phyloP scores from a whole-genome alignment of 2,797 vertebrate species.

The Furcifer pardalis region DNA sequence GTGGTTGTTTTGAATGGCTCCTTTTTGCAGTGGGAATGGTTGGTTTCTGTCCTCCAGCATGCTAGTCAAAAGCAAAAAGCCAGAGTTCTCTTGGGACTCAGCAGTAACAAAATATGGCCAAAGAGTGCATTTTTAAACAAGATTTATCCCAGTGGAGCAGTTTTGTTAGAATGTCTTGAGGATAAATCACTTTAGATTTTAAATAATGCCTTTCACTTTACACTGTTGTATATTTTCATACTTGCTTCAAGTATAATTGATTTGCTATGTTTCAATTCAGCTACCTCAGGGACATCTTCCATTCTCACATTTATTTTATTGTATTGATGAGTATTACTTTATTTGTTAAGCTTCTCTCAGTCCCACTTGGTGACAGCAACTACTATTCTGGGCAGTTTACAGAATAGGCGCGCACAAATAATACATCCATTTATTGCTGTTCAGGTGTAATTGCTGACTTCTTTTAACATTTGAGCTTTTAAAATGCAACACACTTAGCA shows the following conservation, averaged over 20 bases:
- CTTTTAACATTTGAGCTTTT: background rate
- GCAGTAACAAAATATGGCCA: background rate
- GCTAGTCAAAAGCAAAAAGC: background rate
- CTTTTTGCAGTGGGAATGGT: background rate
- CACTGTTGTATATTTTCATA: background rate
- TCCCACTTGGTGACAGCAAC: no score
- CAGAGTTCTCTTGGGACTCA: background rate
- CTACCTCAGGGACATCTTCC: conserved; percentile 34
- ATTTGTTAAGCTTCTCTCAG: no score
- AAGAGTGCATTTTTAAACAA: conserved; percentile 21
- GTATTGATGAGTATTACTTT: no score
- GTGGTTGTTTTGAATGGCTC: background rate
- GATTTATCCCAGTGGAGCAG: rapidly evolving
- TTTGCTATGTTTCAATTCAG: conserved; percentile 15
- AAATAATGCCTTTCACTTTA: background rate
- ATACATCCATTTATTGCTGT: no score
- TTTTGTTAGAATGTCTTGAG: background rate
- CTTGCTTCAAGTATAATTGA: background rate
- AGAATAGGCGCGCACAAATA: no score
- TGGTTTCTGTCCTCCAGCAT: background rate
- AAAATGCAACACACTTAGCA: background rate
- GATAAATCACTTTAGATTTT: background rate
- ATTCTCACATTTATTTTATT: background rate
- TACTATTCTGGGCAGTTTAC: no score
- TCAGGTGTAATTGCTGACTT: background rate